A percentile compares a stretch with the other conserved stretches of the same genome.
Evolutionary conservation across 35 echinoderm and acorn worm genomes (phyloP).

Genomic region (Ophioderma brevispina): DNA sequence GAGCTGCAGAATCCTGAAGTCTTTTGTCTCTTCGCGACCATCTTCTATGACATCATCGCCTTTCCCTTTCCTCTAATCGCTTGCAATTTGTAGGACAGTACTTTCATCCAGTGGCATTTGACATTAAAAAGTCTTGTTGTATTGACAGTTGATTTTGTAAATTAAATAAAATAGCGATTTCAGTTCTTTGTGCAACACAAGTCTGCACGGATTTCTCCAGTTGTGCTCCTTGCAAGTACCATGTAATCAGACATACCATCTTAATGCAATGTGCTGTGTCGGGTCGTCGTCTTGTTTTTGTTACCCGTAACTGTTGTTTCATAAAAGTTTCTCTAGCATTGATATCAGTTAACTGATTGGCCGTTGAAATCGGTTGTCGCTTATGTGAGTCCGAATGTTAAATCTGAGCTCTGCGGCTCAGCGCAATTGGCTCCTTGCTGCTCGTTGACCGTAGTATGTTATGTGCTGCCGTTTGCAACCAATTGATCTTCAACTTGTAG

Average conservation of each 20-base stretch:
- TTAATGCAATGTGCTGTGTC: too few relatives aligned
- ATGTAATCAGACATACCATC: not conserved
- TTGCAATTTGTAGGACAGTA: slow-evolving; percentile 24
- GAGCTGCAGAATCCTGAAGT: not conserved
- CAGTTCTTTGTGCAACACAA: slow-evolving; percentile 23
- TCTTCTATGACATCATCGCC: not conserved
- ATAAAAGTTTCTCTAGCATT: too few relatives aligned
- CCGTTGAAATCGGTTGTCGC: too few relatives aligned
- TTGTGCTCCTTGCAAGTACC: slow-evolving; percentile 26
- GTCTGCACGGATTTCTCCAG: slow-evolving; percentile 33
- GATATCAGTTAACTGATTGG: too few relatives aligned
- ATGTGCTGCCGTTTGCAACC: not conserved
- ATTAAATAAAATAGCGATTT: slow-evolving; percentile 45
- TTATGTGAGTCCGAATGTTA: too few relatives aligned
- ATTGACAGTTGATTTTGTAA: slow-evolving; percentile 25
- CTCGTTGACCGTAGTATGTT: not conserved
- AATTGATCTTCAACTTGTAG: slow-evolving; percentile 30
- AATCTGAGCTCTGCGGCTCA: too few relatives aligned
- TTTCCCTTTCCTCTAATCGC: slow-evolving; percentile 6
- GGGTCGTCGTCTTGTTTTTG: too few relatives aligned
- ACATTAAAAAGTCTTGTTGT: slow-evolving; percentile 40
- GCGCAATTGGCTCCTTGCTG: not conserved
- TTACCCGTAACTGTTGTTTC: too few relatives aligned
- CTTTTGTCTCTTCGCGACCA: not conserved
- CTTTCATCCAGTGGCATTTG: too few relatives aligned